Base-by-base conservation (phyloP, 2,888 invertebrate species). In the Chouioia cunea region DNA sequence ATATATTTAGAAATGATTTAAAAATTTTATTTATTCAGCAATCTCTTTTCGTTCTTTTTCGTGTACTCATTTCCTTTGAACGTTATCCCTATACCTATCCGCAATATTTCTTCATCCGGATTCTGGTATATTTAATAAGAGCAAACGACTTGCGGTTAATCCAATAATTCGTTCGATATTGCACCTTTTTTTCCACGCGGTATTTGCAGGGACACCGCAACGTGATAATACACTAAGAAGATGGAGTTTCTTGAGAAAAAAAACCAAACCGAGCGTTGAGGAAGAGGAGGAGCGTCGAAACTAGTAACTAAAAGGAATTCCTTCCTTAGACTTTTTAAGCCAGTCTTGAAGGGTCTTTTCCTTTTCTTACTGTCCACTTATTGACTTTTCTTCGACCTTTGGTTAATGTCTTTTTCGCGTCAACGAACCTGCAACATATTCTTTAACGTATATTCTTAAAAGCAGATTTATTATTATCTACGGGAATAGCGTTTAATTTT, bases 251-350 rank as follows among this genome's bases (percentile, higher is more conserved):
- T 43, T 14, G 43, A 47, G n/a, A n/a, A n/a, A 0, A 16, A 47
- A 16, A 47, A 16, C n/a, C 1, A n/a, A 16, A 43, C n/a, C 18
- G 36, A 36, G 43, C 16, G 56, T 36, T n/a, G n/a, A 23, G n/a
- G n/a, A n/a, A n/a, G 36, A 12, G 36, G 36, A 16, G 57, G 36
- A 36, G 43, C 36, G 56, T 36, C 18, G 16, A 36, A 62, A 52
- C 62, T 62, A 20, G 52, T 62, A 62, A 62, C 52, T 52, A 62
- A 62, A 20, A 52, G 62, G 43, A 62, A 62, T 62, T 62, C 52
- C 46, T 20, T 10, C 43, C 47, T 50, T 16, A 43, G 62, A 62
- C 62, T 62, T 62, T 62, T 62, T 52, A 62, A 62, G 62, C 62
- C 52, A 18, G 50, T 50, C 60, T 36, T 36, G 36, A 36, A 36